phyloP scores from a whole-genome alignment of 2,888 invertebrate species.

The Chorisops tibialis region DNA sequence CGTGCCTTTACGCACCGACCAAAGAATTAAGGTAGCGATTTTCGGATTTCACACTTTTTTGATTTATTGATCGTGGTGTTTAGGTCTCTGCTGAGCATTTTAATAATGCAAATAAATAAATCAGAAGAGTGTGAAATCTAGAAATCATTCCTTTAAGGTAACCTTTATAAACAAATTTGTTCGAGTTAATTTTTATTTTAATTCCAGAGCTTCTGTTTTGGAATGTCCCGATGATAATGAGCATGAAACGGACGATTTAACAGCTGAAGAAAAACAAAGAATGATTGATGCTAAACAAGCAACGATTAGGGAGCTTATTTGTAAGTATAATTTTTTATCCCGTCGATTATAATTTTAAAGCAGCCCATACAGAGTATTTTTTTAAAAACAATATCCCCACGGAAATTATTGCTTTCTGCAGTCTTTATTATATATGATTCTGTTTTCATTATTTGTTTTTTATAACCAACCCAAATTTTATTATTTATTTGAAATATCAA shows the following conservation, averaged over 20 bases:
- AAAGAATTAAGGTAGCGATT: too few species aligned
- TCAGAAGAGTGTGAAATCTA: too few species aligned
- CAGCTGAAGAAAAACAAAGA: slow-evolving; percentile 74
- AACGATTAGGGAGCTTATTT: slow-evolving; percentile 75
- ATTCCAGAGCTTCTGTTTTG: slow-evolving; percentile 68
- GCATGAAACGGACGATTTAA: slow-evolving; percentile 64
- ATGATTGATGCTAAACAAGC: slow-evolving; percentile 73
- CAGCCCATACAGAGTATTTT: neutral
- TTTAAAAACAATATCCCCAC: neutral
- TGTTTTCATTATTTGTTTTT: neutral
- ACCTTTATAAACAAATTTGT: too few species aligned
- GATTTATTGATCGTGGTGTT: too few species aligned
- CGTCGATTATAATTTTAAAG: neutral
- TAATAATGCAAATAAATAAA: too few species aligned
- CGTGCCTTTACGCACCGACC: too few species aligned
- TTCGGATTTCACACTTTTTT: too few species aligned
- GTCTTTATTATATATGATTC: neutral
- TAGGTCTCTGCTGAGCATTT: too few species aligned
- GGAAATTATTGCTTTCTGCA: neutral
- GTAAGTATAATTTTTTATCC: slow-evolving; percentile 54
- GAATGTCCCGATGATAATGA: slow-evolving; percentile 77
- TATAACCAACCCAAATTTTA: neutral
- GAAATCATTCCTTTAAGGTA: too few species aligned
- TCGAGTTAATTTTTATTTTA: neutral
- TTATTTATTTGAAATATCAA: neutral